Evolutionary conservation across 1,140 invertebrate species (phyloP).

Genomic region (Nixonia krombeini): DNA sequence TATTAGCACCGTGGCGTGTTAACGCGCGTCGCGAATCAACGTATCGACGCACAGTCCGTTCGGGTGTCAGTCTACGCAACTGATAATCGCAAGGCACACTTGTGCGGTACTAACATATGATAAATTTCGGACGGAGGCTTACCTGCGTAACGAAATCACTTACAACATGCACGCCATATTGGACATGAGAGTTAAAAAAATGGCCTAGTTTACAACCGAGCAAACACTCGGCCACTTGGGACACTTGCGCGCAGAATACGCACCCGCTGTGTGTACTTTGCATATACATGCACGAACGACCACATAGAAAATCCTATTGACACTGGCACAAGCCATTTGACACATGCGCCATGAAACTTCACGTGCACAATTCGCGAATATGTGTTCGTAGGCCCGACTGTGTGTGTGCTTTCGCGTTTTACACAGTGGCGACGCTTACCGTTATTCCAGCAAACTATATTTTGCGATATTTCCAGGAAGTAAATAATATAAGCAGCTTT

Average conservation of each 20-base stretch:
- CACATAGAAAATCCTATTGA: not conserved
- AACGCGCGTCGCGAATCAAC: not conserved
- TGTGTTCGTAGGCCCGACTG: no score
- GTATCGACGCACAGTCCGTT: not conserved
- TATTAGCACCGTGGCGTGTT: not conserved
- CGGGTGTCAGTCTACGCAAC: not conserved
- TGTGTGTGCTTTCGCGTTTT: no score
- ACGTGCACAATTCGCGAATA: not conserved
- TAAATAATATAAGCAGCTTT: no score
- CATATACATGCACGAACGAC: not conserved
- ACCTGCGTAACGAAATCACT: slow-evolving; percentile 23
- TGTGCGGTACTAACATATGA: not conserved
- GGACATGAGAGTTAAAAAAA: slow-evolving; percentile 22
- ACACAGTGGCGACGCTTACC: slow-evolving; percentile 15
- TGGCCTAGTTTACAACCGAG: slow-evolving; percentile 31
- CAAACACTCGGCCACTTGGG: slow-evolving; percentile 6
- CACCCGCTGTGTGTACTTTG: not conserved
- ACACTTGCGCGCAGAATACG: slow-evolving; percentile 14
- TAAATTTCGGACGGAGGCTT: slow-evolving; percentile 7
- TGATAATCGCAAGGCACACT: not conserved
- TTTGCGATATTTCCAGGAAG: not conserved
- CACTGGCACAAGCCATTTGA: not conserved
- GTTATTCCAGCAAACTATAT: not conserved
- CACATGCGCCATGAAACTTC: not conserved
- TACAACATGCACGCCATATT: slow-evolving; percentile 34